These are phyloP conservation scores for Petrophora chlorosata DNA, from an alignment of 2,888 invertebrate species.

Conservation along the genomic window DNA sequence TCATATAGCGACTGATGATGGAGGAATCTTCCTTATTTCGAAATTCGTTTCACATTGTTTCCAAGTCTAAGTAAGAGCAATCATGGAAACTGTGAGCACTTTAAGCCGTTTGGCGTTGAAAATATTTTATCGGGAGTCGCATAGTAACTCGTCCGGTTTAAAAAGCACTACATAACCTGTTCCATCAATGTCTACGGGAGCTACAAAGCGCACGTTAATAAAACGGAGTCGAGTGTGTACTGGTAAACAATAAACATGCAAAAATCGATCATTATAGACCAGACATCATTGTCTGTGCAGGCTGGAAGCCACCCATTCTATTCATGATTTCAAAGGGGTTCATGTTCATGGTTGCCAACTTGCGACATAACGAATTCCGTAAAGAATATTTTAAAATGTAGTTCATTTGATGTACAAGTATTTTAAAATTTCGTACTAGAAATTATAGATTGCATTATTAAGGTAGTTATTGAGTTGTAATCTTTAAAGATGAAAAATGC, in stretches of 20 bases:
- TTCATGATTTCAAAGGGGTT: slow-evolving; percentile 48
- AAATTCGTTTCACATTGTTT: neutral
- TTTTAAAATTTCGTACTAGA: too few species aligned
- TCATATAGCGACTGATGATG: slow-evolving; percentile 1
- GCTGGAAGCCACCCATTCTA: slow-evolving; percentile 63
- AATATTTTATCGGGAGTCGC: too few species aligned
- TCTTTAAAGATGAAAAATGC: too few species aligned
- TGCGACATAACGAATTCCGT: too few species aligned
- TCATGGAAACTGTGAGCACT: neutral
- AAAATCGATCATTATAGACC: slow-evolving; percentile 66
- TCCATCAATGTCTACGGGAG: slow-evolving; percentile 11
- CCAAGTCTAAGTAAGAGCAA: neutral
- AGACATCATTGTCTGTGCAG: slow-evolving; percentile 66
- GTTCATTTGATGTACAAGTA: too few species aligned
- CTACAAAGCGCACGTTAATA: slow-evolving; percentile 44
- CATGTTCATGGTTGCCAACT: too few species aligned
- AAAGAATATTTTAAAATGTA: too few species aligned
- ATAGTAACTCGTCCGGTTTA: neutral
- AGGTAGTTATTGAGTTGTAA: too few species aligned
- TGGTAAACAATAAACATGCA: slow-evolving; percentile 63
- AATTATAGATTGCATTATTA: too few species aligned
- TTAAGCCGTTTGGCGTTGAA: neutral
- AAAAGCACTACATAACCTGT: slow-evolving; percentile 15
- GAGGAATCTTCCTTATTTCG: slow-evolving; percentile 1
- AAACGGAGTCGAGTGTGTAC: slow-evolving; percentile 46